Conservation (phyloP, 2,888 invertebrate genomes). For the Ophion costatus region DNA sequence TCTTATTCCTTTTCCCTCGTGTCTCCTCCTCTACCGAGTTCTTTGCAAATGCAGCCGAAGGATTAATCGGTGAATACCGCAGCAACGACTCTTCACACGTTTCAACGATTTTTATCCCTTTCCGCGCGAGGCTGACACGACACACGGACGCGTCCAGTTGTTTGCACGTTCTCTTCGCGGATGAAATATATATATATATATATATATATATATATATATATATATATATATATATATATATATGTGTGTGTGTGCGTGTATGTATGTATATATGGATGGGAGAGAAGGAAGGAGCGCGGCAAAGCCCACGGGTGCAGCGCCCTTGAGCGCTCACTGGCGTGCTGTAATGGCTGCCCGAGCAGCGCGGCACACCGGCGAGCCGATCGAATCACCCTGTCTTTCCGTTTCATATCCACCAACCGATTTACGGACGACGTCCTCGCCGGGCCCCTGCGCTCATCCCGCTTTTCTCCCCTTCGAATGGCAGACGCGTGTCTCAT, state of each 20-base stretch:
- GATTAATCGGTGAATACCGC: conserved; percentile 56
- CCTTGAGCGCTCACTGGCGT: conserved; percentile 35
- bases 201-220: too few relatives aligned
- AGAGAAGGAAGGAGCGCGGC: conserved; percentile 13
- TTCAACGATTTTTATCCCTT: conserved; percentile 43
- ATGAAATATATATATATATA: conserved; percentile 11
- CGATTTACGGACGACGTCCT: conserved; percentile 30
- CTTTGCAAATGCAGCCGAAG: conserved; percentile 28
- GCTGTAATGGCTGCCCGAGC: conserved; percentile 39
- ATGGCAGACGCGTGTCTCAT: too few relatives aligned
- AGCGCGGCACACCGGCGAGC: conserved; percentile 19
- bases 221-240: too few relatives aligned
- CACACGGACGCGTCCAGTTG: conserved; percentile 19
- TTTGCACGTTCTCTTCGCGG: conserved; percentile 57
- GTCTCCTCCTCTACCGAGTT: conserved; percentile 21
- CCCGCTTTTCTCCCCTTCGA: background rate
- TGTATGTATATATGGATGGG: background rate
- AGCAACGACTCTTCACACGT: conserved; percentile 68
- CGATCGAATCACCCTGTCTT: conserved; percentile 21
- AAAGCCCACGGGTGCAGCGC: conserved; percentile 44
- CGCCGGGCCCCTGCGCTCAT: background rate
- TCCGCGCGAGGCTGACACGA: conserved; percentile 22
- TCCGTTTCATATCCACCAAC: conserved; percentile 37
- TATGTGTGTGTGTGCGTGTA: too few relatives aligned
- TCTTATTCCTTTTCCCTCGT: conserved; percentile 56